Evolutionary conservation across 2,113 vertebrate species (phyloP).

Genomic region (Buteo buteo): DNA sequence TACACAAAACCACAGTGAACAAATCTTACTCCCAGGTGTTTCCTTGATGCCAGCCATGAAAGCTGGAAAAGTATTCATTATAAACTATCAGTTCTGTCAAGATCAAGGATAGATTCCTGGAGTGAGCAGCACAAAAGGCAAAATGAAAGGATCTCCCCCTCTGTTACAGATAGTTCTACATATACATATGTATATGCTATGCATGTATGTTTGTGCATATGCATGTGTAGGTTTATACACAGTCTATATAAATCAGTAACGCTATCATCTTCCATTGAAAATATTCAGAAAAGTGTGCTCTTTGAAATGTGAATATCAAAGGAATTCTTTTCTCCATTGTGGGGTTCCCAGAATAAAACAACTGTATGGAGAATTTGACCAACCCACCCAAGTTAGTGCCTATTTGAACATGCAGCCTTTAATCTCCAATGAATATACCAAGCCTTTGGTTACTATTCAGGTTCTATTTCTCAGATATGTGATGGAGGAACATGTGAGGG

Average conservation of each 20-base stretch:
- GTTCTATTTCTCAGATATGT: not conserved
- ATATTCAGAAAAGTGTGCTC: slow-evolving; percentile 22
- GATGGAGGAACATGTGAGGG: not conserved
- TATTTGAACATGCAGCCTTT: slow-evolving; percentile 14
- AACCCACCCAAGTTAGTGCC: not conserved
- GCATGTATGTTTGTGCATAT: slow-evolving; percentile 31
- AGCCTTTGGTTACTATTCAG: not conserved
- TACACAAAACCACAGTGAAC: not conserved
- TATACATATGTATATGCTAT: slow-evolving; percentile 53
- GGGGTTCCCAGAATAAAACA: slow-evolving; percentile 7
- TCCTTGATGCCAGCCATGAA: slow-evolving; percentile 50
- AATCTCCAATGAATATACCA: not conserved
- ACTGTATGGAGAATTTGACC: slow-evolving; percentile 8
- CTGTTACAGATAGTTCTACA: slow-evolving; percentile 9
- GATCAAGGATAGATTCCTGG: slow-evolving; percentile 61
- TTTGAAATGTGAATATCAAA: slow-evolving; percentile 58
- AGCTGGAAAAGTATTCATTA: slow-evolving; percentile 55
- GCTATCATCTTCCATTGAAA: slow-evolving; percentile 29
- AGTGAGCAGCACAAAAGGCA: slow-evolving; percentile 44
- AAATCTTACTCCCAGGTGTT: slow-evolving; percentile 56
- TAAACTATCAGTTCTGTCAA: slow-evolving; percentile 56
- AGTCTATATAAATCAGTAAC: not conserved
- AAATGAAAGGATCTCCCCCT: slow-evolving; percentile 44
- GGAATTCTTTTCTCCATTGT: not conserved
- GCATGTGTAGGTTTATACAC: slow-evolving; percentile 20